Percentiles rank a stretch among this genome's conserved stretches.
These are phyloP conservation scores for Eristalis pertinax DNA, from an alignment of 2,888 invertebrate species.

Conservation along the genomic window DNA sequence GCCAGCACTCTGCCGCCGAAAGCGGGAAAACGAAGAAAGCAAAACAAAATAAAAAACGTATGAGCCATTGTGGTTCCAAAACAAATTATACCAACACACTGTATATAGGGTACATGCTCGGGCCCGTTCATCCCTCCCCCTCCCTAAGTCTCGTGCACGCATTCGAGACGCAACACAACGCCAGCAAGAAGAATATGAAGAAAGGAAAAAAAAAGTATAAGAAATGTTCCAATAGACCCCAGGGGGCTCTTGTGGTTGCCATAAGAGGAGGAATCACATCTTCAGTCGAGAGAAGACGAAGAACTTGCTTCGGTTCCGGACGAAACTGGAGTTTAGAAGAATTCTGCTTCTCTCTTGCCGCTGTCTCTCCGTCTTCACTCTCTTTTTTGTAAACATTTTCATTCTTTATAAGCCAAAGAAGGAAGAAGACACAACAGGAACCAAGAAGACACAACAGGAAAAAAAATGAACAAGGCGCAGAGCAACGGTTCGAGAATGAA, in stretches of 20 bases:
- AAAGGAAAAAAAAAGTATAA: constrained; percentile 26
- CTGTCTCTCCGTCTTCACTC: constrained; percentile 18
- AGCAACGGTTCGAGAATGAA: constrained; percentile 69
- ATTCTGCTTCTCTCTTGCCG: constrained; percentile 34
- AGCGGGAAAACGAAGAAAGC: constrained; percentile 58
- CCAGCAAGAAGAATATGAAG: not conserved
- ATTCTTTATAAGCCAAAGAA: constrained; percentile 63
- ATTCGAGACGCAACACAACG: constrained; percentile 7
- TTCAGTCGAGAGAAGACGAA: constrained; percentile 49
- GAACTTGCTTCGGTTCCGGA: constrained; percentile 68
- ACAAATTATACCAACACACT: constrained; percentile 68
- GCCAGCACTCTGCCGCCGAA: constrained; percentile 33
- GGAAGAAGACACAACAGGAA: constrained; percentile 29
- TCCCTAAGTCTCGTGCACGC: not conserved
- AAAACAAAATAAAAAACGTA: constrained; percentile 55
- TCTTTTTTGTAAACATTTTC: constrained; percentile 61
- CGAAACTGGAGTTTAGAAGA: constrained; percentile 71
- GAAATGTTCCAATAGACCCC: constrained; percentile 66
- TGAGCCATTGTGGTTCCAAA: constrained; percentile 68
- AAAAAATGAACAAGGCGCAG: constrained; percentile 46
- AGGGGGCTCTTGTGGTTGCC: constrained; percentile 72
- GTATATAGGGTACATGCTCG: constrained; percentile 46
- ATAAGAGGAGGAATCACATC: constrained; percentile 72
- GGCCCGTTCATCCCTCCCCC: not conserved
- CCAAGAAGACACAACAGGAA: constrained; percentile 14